Evolutionary conservation across 2,888 invertebrate species (phyloP).

Genomic region (Keiferia lycopersicella): DNA sequence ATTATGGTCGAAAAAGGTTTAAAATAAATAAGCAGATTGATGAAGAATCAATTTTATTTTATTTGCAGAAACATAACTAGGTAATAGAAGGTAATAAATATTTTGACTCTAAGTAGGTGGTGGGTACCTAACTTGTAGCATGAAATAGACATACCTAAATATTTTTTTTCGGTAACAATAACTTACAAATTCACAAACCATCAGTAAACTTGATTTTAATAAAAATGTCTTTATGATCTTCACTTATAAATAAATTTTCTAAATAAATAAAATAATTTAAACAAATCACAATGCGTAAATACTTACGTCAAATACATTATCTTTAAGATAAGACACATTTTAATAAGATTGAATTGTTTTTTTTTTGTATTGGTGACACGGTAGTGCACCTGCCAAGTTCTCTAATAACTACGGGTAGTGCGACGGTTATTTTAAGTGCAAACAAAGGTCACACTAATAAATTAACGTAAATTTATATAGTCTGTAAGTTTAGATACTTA

Average conservation of each 20-base stretch:
- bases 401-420: constrained; percentile 7
- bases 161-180: constrained; percentile 12
- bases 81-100: background rate
- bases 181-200: constrained; percentile 27
- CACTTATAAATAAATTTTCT: background rate
- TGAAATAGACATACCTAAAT: background rate
- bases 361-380: background rate
- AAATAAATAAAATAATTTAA: background rate
- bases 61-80: background rate
- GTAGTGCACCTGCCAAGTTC: constrained; percentile 4
- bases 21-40: background rate
- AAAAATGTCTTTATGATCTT: constrained; percentile 18
- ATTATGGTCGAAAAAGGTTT: background rate
- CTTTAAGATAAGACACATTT: background rate
- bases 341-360: background rate
- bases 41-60: background rate
- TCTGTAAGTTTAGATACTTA: too few relatives aligned
- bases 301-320: background rate
- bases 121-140: too few relatives aligned
- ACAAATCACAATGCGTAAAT: background rate
- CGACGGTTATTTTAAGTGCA: background rate
- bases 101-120: background rate
- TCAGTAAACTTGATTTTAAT: constrained; percentile 12
- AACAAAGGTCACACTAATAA: background rate
- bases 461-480: too few relatives aligned